Conservation (phyloP, 2,797 vertebrate species). For the Ataeniobius toweri region DNA sequence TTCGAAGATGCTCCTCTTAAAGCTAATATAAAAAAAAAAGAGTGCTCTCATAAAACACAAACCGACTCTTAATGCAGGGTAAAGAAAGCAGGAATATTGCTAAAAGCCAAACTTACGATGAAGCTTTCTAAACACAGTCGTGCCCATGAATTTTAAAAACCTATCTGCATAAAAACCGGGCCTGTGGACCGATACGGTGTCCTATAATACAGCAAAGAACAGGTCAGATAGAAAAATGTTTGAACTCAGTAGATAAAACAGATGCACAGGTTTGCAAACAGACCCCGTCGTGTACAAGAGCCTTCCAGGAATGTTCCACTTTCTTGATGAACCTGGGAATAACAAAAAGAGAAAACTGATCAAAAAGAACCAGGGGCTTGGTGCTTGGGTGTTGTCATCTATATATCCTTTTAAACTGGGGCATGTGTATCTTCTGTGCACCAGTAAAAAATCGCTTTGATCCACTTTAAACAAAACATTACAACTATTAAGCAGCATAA, state of each 20-base stretch:
- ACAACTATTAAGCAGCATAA: background rate
- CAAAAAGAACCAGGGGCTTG: too few relatives aligned
- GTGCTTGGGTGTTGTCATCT: too few relatives aligned
- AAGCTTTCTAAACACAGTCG: constrained; percentile 91
- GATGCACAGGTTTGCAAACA: constrained; percentile 33
- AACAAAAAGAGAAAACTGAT: background rate
- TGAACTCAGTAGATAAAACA: background rate
- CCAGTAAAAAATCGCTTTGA: background rate
- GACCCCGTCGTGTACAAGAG: constrained; percentile 94
- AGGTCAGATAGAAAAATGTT: background rate
- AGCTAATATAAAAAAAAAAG: constrained; percentile 69
- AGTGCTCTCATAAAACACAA: background rate
- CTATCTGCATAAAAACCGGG: constrained; percentile 94
- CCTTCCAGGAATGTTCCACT: constrained; percentile 97
- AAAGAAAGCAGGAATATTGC: background rate
- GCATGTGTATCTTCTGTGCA: too few relatives aligned
- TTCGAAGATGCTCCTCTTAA: constrained; percentile 89
- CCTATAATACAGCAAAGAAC: constrained; percentile 73
- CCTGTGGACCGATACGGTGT: constrained; percentile 93
- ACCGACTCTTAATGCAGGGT: background rate
- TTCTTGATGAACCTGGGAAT: constrained; percentile 91
- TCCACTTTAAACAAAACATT: background rate
- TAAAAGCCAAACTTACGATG: constrained; percentile 80
- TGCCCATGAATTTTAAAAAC: constrained; percentile 95
- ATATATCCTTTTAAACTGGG: too few relatives aligned